Evolutionary conservation across 1,140 invertebrate species (phyloP).

Genomic region (Hirudo medicinalis): DNA sequence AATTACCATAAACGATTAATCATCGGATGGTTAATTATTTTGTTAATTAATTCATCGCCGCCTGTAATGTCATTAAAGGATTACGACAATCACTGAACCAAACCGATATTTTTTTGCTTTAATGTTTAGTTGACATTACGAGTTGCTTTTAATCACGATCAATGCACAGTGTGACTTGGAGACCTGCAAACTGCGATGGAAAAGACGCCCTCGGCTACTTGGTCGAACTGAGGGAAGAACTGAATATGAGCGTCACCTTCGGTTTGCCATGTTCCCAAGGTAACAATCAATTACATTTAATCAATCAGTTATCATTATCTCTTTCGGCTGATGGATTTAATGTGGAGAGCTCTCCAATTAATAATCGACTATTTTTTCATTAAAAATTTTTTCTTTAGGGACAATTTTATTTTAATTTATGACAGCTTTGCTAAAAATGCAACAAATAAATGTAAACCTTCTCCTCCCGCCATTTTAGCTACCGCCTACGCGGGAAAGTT

Average conservation of each 20-base stretch:
- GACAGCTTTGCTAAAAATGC: no score
- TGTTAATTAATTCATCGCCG: no score
- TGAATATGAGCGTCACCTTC: conserved; percentile 11
- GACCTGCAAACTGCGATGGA: conserved; percentile 14
- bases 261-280: conserved; percentile 21
- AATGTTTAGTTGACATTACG: no score
- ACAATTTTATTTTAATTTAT: no score
- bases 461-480: neutral
- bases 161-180: conserved; percentile 18
- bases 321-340: neutral
- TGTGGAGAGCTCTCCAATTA: neutral
- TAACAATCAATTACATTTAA: neutral
- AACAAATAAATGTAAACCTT: neutral
- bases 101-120: no score
- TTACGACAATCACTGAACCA: no score
- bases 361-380: neutral
- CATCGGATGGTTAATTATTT: no score
- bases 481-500: conserved; percentile 15
- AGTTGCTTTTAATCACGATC: neutral
- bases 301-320: neutral
- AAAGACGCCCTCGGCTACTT: conserved; percentile 16
- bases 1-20: no score
- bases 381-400: no score
- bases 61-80: no score
- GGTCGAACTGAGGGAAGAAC: conserved; percentile 8